Evolutionary conservation across 2,888 invertebrate species (phyloP).

Genomic region (Drosophila setosimentum): DNA sequence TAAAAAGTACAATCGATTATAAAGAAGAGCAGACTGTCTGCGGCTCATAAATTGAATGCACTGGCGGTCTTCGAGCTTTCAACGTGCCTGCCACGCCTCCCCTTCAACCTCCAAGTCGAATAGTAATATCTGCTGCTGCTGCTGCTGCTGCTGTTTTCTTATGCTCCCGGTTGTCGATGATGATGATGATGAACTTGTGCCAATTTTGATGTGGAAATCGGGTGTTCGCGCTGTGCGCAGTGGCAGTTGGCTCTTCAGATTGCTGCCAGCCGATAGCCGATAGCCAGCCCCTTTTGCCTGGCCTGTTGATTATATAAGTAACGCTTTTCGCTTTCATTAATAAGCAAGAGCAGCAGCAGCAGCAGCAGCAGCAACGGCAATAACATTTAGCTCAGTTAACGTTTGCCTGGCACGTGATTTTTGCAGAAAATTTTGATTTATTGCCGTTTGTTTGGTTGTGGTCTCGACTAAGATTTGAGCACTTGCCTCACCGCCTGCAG

Average conservation of each 20-base stretch:
- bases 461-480: constrained; percentile 50
- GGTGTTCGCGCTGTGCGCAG: constrained; percentile 56
- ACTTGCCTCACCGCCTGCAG: constrained; percentile 44
- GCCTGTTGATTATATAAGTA: constrained; percentile 63
- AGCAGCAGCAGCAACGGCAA: constrained; percentile 6
- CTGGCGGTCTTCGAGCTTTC: constrained; percentile 71
- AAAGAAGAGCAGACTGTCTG: constrained; percentile 67
- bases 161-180: not conserved
- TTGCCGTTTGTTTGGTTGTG: constrained; percentile 55
- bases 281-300: constrained; percentile 6
- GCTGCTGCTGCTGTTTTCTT: not conserved
- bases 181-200: constrained; percentile 78
- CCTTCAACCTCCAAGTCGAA: constrained; percentile 1
- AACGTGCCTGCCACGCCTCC: constrained; percentile 64
- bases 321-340: constrained; percentile 73
- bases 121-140: not conserved
- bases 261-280: constrained; percentile 59
- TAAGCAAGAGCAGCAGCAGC: constrained; percentile 48
- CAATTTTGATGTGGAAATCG: constrained; percentile 60
- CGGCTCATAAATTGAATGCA: constrained; percentile 78
- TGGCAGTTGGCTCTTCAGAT: constrained; percentile 68
- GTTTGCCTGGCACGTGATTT: constrained; percentile 74
- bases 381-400: constrained; percentile 26
- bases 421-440: constrained; percentile 69
- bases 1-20: constrained; percentile 82